Evolutionary conservation across 1,140 invertebrate species (phyloP), one percentile per base, ranked within the genome.

Genomic region (Brachionus manjavacas): DNA sequence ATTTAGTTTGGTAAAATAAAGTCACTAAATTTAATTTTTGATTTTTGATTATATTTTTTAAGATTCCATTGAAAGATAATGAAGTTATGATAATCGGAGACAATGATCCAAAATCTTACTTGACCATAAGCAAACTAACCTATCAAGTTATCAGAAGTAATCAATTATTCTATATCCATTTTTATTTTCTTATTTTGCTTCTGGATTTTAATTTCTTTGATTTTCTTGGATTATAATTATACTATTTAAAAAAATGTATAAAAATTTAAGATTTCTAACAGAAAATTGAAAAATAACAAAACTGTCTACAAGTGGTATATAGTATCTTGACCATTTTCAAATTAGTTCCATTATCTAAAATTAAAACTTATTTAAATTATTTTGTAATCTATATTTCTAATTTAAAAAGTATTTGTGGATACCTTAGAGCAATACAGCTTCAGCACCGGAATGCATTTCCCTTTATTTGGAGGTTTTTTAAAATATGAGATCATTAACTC

Each of bases 41-140:
- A 31, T 39, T n/a, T 12, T 31, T 31, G n/a, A 35, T 74, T 80
- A 46, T 76, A 70, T 78, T 6, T 11, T 79, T 85, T 86, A 81
- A 90, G 90, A 87, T 87, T 76, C 88, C 89, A 43, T 88, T 87
- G 64, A 90, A 89, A 85, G 90, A 91, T 76, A 87, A 89, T 86
- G 91, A 91, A 86, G 86, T 90, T 20, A 87, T 90, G 35, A 86
- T 91, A n/a, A 80, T 91, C 4, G 87, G 88, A 31, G 70, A 86
- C 31, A 66, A 85, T 41, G 84, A 90, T 8, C 86, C 86, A 43
- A 85, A 87, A 60, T 88, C 90, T 84, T 88, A 49, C 49, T n/a
- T 46, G 14, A 76, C 72, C 6, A 76, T 90, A 46, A 89, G 87
- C 84, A 86, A 86, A 52, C 84, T 91, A 11, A 81, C 90, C 7